Evolutionary conservation across 2,797 vertebrate species (phyloP).

Genomic region (Buceros bicornis): DNA sequence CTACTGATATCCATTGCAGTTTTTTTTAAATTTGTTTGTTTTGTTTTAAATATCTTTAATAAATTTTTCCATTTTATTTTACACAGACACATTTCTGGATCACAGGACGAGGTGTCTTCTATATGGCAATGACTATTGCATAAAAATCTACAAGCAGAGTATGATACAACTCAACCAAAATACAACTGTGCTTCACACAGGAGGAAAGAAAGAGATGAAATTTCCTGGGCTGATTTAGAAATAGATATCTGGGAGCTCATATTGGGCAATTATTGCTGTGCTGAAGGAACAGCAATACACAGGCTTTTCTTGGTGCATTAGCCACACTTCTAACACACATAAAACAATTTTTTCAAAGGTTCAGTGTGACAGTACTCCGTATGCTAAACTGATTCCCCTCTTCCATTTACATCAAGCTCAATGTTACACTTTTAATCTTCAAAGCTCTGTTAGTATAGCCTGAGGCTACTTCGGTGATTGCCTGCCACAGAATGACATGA

Average conservation of each 20-base stretch:
- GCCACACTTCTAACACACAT: background rate
- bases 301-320: background rate
- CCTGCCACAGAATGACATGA: background rate
- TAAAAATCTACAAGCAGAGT: background rate
- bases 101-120: background rate
- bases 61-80: background rate
- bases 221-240: background rate
- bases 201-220: background rate
- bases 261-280: background rate
- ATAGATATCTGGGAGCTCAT: background rate
- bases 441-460: slow-evolving; percentile 30
- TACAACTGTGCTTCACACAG: background rate
- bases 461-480: slow-evolving; percentile 20
- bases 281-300: background rate
- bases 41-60: background rate
- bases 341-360: background rate
- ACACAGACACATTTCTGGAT: background rate
- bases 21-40: background rate
- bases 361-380: background rate
- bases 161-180: background rate
- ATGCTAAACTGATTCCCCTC: background rate
- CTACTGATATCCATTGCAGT: background rate
- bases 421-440: slow-evolving; percentile 46
- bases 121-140: background rate
- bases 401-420: slow-evolving; percentile 33